Base-by-base conservation (phyloP, 2,888 invertebrate species). In the Beris chalybata region DNA sequence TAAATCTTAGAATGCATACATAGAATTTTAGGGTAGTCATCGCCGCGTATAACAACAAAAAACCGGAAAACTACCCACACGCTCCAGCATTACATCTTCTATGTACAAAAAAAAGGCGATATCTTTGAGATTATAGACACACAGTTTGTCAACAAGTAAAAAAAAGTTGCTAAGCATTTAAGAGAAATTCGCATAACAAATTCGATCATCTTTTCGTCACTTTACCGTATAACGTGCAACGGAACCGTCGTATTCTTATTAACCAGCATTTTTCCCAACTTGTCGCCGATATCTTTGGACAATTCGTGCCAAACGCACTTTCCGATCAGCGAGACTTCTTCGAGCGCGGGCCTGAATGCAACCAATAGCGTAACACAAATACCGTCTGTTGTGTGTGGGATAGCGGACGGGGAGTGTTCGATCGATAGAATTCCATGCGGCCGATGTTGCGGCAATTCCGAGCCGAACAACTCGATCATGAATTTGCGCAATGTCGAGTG, bases 261-360 rank as follows among this genome's bases (percentile, higher is more conserved):
- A 56, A 87, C 86, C 69, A 93, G 84, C 72, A 89, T 85, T 22
- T 85, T 80, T 12, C 90, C 82, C 61, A 95, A 78, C 71, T 83
- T 83, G 68, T 89, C 88, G 59, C 91, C 90, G 44, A 91, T 79
- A 52, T 87, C 86, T 73, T 84, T 83, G 32, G 89, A 85, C 52
- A 93, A 80, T 80, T 94, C 93, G 73, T 93, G 89, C 95, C 95
- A 95, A 12, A 89, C 89, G 81, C 92, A 95, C 80, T 94, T 94
- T 66, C 93, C 92, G 75, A 91, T 91, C 4, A 93, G 85, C 9
- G 90, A 87, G 0, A 93, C 92, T 76, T 94, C 92, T 82, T 95
- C 95, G 32, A 95, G 81, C 0, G 94, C 90, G 43, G 91, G 86
- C 71, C 92, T 84, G 75, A 95, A 93, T 1, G 92, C 91, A 12